Evolutionary conservation across 1,140 invertebrate genomes (phyloP).

Genomic region (Anagrus nilaparvatae): DNA sequence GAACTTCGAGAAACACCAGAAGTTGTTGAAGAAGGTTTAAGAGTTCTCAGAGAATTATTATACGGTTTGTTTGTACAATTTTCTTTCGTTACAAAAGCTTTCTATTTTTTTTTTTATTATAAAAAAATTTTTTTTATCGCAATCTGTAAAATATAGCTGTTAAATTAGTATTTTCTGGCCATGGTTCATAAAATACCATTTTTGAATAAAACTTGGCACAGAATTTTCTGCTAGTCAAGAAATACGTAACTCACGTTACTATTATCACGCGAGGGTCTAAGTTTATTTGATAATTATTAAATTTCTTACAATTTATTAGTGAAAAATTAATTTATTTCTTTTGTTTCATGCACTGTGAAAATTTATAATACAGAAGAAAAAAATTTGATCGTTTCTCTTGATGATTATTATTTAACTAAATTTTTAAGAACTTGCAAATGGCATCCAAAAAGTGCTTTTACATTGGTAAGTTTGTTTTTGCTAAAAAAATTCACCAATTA

Average conservation of each 20-base stretch:
- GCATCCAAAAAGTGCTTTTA: slow-evolving; percentile 38
- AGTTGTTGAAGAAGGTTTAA: slow-evolving; percentile 4
- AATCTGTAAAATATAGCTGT: too few species aligned
- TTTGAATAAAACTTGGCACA: not conserved
- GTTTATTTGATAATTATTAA: not conserved
- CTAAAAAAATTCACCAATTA: too few species aligned
- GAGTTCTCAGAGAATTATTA: slow-evolving; percentile 4
- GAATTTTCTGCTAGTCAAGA: not conserved
- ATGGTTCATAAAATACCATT: not conserved
- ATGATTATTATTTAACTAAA: slow-evolving; percentile 28
- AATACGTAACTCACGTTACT: not conserved
- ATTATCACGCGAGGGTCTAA: not conserved
- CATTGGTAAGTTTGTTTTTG: slow-evolving; percentile 30
- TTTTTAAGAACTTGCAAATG: slow-evolving; percentile 42
- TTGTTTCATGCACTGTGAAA: not conserved
- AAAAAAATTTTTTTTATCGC: not conserved
- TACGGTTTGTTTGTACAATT: not conserved
- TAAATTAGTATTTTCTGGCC: not conserved
- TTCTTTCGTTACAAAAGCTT: not conserved
- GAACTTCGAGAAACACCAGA: slow-evolving; percentile 13
- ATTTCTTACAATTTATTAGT: not conserved
- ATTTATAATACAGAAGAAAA: slow-evolving; percentile 29
- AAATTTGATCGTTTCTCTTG: slow-evolving; percentile 28
- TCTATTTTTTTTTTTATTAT: not conserved
- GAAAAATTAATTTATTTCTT: not conserved